These are phyloP conservation scores for Dryadula phaetusa DNA, from an alignment of 2,888 invertebrate genomes.

Conservation along the genomic window DNA sequence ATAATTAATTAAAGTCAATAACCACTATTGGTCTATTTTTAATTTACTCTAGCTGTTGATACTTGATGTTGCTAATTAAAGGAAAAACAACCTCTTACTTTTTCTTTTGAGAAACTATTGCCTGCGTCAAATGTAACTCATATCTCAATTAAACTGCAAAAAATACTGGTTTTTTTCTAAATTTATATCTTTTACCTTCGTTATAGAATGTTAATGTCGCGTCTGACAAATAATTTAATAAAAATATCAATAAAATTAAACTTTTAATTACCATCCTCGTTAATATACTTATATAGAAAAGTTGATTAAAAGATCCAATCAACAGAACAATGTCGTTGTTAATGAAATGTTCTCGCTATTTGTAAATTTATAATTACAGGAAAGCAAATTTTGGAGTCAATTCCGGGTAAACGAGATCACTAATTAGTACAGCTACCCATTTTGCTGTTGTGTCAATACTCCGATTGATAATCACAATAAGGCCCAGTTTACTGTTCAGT, in stretches of 20 bases:
- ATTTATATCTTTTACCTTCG: neutral
- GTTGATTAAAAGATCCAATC: conserved; percentile 45
- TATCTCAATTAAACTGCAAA: neutral
- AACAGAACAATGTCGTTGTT: conserved; percentile 44
- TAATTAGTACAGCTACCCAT: conserved; percentile 46
- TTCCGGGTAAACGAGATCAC: conserved; percentile 47
- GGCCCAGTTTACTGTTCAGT: conserved; percentile 28
- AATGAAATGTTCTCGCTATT: conserved; percentile 47
- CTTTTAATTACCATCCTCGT: conserved; percentile 29
- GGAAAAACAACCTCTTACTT: no score
- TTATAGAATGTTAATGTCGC: neutral
- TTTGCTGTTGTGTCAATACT: conserved; percentile 38
- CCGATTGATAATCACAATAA: conserved; percentile 43
- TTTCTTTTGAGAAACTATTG: no score
- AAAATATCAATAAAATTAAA: neutral
- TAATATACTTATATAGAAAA: conserved; percentile 33
- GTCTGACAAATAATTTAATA: neutral
- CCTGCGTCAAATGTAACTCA: neutral
- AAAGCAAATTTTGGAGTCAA: conserved; percentile 48
- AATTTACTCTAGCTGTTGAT: no score
- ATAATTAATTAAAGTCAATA: no score
- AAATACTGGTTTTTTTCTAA: neutral
- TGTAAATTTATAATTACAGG: conserved; percentile 47
- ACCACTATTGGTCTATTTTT: no score
- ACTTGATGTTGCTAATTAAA: no score